Evolutionary conservation across 2,797 vertebrate genomes (phyloP).

Genomic region (Tachyglossus aculeatus): DNA sequence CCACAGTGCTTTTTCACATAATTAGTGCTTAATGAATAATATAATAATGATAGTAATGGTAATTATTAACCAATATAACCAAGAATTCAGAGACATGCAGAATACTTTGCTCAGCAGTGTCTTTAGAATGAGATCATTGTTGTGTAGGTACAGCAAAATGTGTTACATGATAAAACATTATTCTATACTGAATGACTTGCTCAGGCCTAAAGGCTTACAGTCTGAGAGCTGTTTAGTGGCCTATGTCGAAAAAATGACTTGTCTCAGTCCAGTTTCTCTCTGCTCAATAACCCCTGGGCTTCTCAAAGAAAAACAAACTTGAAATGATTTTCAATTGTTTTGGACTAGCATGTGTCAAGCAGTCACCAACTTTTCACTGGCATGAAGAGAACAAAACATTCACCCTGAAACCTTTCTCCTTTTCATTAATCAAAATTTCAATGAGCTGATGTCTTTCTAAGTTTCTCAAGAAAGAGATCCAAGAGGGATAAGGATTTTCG

Average conservation of each 20-base stretch:
- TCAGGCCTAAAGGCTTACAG: slow-evolving; percentile 8
- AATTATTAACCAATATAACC: background rate
- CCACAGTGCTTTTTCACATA: background rate
- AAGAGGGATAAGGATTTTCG: slow-evolving; percentile 46
- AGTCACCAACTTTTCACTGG: slow-evolving; percentile 35
- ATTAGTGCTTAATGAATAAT: no score
- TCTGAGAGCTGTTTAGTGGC: slow-evolving; percentile 51
- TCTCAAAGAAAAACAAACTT: slow-evolving; percentile 59
- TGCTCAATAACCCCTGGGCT: slow-evolving; percentile 47
- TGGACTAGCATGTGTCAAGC: slow-evolving; percentile 43
- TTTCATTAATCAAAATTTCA: slow-evolving; percentile 60
- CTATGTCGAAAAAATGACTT: slow-evolving; percentile 59
- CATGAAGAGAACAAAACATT: slow-evolving; percentile 38
- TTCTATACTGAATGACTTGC: slow-evolving; percentile 25
- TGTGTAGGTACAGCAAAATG: background rate
- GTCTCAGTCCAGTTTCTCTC: slow-evolving; percentile 57
- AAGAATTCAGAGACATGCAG: background rate
- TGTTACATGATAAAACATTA: background rate
- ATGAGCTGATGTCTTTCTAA: slow-evolving; percentile 43
- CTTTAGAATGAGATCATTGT: no score
- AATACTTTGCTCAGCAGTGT: background rate
- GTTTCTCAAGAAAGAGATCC: slow-evolving; percentile 40
- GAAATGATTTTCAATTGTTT: slow-evolving; percentile 60
- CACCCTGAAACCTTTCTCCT: slow-evolving; percentile 47
- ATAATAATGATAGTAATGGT: no score